These are phyloP conservation scores for Notodonta ziczac DNA, from an alignment of 2,888 invertebrate genomes.

Conservation along the genomic window DNA sequence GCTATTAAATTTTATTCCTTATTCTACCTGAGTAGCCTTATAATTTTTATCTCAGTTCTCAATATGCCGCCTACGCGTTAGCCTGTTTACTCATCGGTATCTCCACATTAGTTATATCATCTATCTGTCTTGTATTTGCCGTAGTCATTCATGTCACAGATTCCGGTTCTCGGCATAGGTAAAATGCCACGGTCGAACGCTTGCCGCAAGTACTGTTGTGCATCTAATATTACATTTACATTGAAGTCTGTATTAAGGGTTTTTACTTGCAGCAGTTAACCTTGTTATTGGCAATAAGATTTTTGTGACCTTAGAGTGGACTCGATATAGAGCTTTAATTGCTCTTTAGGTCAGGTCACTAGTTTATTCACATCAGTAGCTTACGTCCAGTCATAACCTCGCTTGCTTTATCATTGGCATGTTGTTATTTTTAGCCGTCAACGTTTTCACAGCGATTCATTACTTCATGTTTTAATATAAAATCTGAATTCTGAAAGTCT, in stretches of 20 bases:
- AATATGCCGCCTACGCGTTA: constrained; percentile 15
- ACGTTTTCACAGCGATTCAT: not conserved
- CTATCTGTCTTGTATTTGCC: constrained; percentile 41
- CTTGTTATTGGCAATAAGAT: not conserved
- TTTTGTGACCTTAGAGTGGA: not conserved
- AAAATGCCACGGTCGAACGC: constrained; percentile 56
- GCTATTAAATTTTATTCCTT: too few species aligned
- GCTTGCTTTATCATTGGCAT: constrained; percentile 4
- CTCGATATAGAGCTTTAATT: not conserved
- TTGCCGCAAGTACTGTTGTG: constrained; percentile 9
- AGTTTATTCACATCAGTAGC: not conserved
- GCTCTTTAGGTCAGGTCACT: constrained; percentile 4
- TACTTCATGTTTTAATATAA: not conserved
- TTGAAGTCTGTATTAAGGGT: not conserved
- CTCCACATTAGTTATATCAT: constrained; percentile 39
- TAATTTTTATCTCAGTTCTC: constrained; percentile 4
- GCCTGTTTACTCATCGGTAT: constrained; percentile 27
- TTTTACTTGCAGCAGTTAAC: not conserved
- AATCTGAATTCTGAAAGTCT: constrained; percentile 6
- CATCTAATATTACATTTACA: not conserved
- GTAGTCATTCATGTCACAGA: constrained; percentile 49
- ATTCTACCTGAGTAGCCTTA: not conserved
- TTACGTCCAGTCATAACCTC: not conserved
- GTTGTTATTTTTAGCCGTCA: constrained; percentile 3
- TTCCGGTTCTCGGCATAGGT: constrained; percentile 49